Percentiles rank a stretch among this genome's conserved stretches.
Conservation (phyloP, 2,113 vertebrate species). For the Psilopsiagon aymara region DNA sequence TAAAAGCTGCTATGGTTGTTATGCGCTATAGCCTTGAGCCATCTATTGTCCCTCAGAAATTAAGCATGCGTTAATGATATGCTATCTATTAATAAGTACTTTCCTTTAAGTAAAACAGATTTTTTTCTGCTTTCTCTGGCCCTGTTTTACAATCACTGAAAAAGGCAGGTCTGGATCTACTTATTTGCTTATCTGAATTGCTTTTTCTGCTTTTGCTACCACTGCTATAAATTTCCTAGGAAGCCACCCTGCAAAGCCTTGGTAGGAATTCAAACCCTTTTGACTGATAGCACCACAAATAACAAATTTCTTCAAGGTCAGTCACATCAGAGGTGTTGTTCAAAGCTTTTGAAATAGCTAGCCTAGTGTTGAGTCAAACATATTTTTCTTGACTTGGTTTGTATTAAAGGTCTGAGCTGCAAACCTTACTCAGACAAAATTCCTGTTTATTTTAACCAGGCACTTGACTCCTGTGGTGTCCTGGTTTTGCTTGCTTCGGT, state of each 20-base stretch:
- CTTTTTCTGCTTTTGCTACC: slow-evolving; percentile 9
- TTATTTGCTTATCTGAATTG: slow-evolving; percentile 38
- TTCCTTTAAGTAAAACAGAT: neutral
- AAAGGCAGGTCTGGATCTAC: neutral
- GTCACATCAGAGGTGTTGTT: slow-evolving; percentile 25
- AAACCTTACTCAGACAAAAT: neutral
- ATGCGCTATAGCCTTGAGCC: neutral
- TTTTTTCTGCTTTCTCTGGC: neutral
- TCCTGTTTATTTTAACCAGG: neutral
- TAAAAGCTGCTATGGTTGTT: neutral
- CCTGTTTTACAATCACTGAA: neutral
- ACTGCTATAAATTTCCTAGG: slow-evolving; percentile 37
- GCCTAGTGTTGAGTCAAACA: slow-evolving; percentile 11
- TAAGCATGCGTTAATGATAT: neutral
- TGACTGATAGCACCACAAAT: neutral
- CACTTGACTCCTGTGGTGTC: neutral
- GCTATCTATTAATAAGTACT: neutral
- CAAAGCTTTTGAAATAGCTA: slow-evolving; percentile 48
- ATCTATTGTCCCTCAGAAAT: neutral
- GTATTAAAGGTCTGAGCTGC: neutral
- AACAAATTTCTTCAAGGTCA: slow-evolving; percentile 38
- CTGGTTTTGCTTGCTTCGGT: neutral
- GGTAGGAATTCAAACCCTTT: neutral
- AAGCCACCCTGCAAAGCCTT: neutral
- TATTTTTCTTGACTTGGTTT: slow-evolving; percentile 29